These are phyloP conservation scores for Calameuta pallipes DNA, from an alignment of 2,888 invertebrate species.

Conservation along the genomic window DNA sequence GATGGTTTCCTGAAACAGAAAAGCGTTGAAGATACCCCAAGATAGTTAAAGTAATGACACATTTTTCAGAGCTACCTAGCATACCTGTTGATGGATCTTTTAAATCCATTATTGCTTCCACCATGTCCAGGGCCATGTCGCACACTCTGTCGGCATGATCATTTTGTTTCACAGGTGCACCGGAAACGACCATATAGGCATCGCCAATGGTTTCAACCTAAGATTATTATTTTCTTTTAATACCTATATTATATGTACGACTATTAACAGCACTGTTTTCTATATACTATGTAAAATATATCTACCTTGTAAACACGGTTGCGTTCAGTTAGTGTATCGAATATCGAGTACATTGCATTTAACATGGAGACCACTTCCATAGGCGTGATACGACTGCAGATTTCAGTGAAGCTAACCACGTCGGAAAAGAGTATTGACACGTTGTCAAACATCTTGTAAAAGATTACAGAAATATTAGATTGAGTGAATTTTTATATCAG, in stretches of 20 bases:
- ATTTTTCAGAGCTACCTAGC: background rate
- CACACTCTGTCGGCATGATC: constrained; percentile 94
- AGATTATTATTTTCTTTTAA: constrained; percentile 10
- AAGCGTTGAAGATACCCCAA: background rate
- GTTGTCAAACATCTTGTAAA: constrained; percentile 88
- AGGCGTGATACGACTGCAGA: constrained; percentile 94
- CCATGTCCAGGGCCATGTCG: constrained; percentile 97
- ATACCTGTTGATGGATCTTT: constrained; percentile 92
- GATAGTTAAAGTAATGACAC: background rate
- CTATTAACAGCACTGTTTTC: background rate
- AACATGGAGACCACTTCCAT: constrained; percentile 99
- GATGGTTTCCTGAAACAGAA: constrained; percentile 74
- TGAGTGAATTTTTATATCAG: constrained; percentile 6
- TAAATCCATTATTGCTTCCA: constrained; percentile 89
- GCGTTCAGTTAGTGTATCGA: constrained; percentile 92
- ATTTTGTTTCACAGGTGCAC: constrained; percentile 89
- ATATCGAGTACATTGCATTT: constrained; percentile 97
- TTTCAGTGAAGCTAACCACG: constrained; percentile 97
- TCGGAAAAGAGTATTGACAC: constrained; percentile 98
- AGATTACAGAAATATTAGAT: constrained; percentile 12
- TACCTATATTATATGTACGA: background rate
- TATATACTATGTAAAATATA: background rate
- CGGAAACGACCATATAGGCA: constrained; percentile 98
- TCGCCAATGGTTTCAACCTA: constrained; percentile 98
- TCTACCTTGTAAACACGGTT: constrained; percentile 94